Evolutionary conservation across 2,797 vertebrate genomes (phyloP).

Genomic region (Syngnathus rostellatus): DNA sequence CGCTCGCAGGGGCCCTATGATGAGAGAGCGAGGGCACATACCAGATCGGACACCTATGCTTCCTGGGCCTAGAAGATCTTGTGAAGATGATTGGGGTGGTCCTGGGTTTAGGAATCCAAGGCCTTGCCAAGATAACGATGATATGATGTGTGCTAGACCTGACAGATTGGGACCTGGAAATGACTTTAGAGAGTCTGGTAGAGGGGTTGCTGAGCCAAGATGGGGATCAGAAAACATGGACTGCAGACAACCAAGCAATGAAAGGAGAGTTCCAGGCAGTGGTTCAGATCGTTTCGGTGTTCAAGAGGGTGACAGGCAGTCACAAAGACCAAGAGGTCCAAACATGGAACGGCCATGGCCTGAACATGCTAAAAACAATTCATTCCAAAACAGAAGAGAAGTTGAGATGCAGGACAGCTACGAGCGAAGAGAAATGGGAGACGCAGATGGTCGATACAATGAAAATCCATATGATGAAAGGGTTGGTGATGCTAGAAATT

Average conservation of each 20-base stretch:
- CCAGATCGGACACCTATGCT: constrained; percentile 19
- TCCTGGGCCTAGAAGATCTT: constrained; percentile 14
- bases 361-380: constrained; percentile 13
- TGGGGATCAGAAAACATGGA: constrained; percentile 12
- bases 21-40: constrained; percentile 7
- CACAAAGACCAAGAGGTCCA: constrained; percentile 21
- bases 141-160: constrained; percentile 13
- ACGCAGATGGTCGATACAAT: constrained; percentile 17
- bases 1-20: background rate
- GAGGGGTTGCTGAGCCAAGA: constrained; percentile 11
- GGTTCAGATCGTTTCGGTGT: constrained; percentile 17
- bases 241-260: constrained; percentile 18
- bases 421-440: constrained; percentile 26
- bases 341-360: constrained; percentile 17
- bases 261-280: constrained; percentile 18
- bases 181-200: constrained; percentile 30
- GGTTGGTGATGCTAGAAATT: constrained; percentile 21
- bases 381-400: constrained; percentile 25
- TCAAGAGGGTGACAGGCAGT: constrained; percentile 17
- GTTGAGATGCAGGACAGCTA: constrained; percentile 23
- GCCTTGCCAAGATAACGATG: constrained; percentile 16
- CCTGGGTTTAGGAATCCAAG: constrained; percentile 15
- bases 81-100: constrained; percentile 29
- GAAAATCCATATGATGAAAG: constrained; percentile 25
- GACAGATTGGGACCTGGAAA: constrained; percentile 20